A percentile compares a stretch with the other conserved stretches of the same genome.
Conservation (phyloP, 1,140 invertebrate genomes). For the Papilio polyxenes region DNA sequence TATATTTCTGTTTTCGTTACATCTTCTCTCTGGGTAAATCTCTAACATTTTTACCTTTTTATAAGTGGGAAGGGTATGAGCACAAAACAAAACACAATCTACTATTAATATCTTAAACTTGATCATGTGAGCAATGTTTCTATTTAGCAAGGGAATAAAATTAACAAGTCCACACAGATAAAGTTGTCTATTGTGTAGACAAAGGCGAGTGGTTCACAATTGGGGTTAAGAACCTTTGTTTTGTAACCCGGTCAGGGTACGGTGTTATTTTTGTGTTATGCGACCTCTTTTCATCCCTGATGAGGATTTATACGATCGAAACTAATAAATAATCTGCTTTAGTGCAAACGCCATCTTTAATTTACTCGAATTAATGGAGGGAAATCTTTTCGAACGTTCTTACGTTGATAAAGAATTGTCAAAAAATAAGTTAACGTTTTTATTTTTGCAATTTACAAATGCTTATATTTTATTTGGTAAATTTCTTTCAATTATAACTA, state of each 20-base stretch:
- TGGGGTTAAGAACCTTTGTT: slow-evolving; percentile 41
- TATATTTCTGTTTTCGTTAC: no score
- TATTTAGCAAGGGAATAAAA: neutral
- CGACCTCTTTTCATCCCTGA: slow-evolving; percentile 19
- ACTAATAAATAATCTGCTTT: neutral
- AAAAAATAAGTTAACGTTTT: neutral
- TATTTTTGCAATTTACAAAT: neutral
- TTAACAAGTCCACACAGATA: neutral
- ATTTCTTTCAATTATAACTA: no score
- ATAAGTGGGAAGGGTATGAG: neutral
- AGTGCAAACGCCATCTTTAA: neutral
- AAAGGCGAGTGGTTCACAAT: neutral
- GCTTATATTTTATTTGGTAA: no score
- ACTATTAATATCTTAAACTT: neutral
- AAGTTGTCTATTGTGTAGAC: slow-evolving; percentile 6
- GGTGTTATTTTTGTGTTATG: slow-evolving; percentile 34
- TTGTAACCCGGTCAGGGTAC: slow-evolving; percentile 42
- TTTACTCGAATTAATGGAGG: neutral
- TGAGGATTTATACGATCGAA: neutral
- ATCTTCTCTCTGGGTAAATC: no score
- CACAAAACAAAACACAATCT: no score
- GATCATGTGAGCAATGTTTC: neutral
- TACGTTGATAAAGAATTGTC: no score
- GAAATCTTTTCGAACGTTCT: neutral
- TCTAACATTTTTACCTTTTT: neutral